A percentile compares a stretch with the other conserved stretches of the same genome.
phyloP scores from a whole-genome alignment of 2,113 vertebrate genomes.

The Chlamydotis undulata region DNA sequence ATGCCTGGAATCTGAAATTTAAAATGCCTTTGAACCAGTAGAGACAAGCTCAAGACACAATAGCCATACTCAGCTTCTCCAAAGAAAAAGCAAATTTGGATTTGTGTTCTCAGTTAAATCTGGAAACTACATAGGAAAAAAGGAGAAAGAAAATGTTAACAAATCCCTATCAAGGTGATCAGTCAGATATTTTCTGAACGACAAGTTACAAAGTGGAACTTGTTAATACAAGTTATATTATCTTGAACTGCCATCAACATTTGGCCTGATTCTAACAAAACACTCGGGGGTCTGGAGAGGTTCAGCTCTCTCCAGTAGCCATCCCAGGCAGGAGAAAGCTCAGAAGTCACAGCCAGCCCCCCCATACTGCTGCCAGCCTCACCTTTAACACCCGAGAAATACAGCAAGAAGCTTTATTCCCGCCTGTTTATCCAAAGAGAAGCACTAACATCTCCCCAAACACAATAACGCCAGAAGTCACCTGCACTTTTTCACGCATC shows the following conservation, averaged over 20 bases:
- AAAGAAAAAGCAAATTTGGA: not conserved
- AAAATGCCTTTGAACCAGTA: not conserved
- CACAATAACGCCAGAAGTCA: not conserved
- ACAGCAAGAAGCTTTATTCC: not conserved
- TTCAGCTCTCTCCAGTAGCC: not conserved
- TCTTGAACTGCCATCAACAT: not conserved
- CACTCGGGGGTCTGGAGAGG: not conserved
- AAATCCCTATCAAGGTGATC: not conserved
- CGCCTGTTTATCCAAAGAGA: not conserved
- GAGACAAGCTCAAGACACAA: not conserved
- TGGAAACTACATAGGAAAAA: not conserved
- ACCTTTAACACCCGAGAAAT: not conserved
- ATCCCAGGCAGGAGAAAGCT: not conserved
- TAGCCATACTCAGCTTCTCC: not conserved
- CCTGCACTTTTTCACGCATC: not conserved
- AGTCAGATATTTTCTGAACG: not conserved
- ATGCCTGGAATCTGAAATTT: not conserved
- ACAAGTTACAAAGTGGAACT: not conserved
- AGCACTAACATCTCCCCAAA: not conserved
- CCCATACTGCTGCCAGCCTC: not conserved
- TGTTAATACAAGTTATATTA: not conserved
- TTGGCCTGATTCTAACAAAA: not conserved
- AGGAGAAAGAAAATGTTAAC: not conserved
- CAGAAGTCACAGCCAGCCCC: not conserved
- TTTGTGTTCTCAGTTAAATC: not conserved